A percentile compares a stretch with the other conserved stretches of the same genome.
Evolutionary conservation across 2,113 vertebrate species (phyloP).

Genomic region (Anser cygnoides): DNA sequence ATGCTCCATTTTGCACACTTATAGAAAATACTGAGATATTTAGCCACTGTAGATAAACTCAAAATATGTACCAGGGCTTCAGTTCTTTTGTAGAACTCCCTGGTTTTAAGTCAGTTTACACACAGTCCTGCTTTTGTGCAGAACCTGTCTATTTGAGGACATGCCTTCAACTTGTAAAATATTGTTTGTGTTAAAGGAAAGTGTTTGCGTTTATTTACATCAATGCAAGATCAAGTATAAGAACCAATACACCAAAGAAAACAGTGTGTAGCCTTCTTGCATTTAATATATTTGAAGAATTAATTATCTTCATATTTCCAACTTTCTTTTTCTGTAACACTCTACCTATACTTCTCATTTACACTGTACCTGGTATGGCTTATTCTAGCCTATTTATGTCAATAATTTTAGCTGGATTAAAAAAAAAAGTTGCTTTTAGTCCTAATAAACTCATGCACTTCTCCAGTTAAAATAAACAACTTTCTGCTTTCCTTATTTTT

Average conservation of each 20-base stretch:
- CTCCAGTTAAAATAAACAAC: slow-evolving; percentile 34
- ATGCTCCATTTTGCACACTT: slow-evolving; percentile 72
- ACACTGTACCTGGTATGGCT: slow-evolving; percentile 31
- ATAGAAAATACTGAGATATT: slow-evolving; percentile 14
- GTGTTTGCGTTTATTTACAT: slow-evolving; percentile 24
- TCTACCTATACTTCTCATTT: slow-evolving; percentile 41
- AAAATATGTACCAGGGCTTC: background rate
- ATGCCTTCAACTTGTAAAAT: slow-evolving; percentile 62
- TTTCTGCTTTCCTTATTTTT: background rate
- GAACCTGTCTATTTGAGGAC: slow-evolving; percentile 34
- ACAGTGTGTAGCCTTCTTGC: slow-evolving; percentile 41
- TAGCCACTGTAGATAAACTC: slow-evolving; percentile 61
- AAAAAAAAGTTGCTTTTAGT: slow-evolving; percentile 41
- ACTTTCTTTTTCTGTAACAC: slow-evolving; percentile 36
- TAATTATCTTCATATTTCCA: slow-evolving; percentile 3
- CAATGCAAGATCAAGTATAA: slow-evolving; percentile 51
- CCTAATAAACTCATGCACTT: slow-evolving; percentile 68
- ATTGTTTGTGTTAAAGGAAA: slow-evolving; percentile 16
- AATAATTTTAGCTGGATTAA: slow-evolving; percentile 56
- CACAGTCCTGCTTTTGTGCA: slow-evolving; percentile 49
- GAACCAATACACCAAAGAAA: slow-evolving; percentile 49
- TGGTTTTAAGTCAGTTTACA: slow-evolving; percentile 61
- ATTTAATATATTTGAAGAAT: slow-evolving; percentile 66
- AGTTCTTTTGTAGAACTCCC: slow-evolving; percentile 35
- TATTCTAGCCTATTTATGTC: slow-evolving; percentile 60